Percentiles rank a stretch among this genome's conserved stretches.
These are phyloP conservation scores for Rugalucina vietnamica DNA, from an alignment of 2,888 invertebrate species.

Conservation along the genomic window DNA sequence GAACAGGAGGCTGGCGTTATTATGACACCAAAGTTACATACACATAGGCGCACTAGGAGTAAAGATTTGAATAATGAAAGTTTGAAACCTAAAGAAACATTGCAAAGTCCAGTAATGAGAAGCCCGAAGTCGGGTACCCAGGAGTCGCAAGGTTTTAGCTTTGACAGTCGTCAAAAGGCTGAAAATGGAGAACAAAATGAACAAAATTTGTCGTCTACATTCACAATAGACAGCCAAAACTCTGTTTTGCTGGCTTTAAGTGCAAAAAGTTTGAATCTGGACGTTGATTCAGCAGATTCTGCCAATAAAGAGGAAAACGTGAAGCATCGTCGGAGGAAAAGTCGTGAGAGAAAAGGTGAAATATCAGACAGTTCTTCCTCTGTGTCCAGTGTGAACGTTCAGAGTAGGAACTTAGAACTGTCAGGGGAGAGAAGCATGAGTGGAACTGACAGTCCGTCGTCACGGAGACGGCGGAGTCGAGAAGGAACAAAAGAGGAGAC, in stretches of 20 bases:
- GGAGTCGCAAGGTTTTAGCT: slow-evolving; percentile 63
- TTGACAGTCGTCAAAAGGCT: slow-evolving; percentile 45
- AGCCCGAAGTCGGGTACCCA: slow-evolving; percentile 50
- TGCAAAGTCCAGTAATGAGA: slow-evolving; percentile 47
- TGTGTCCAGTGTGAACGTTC: slow-evolving; percentile 59
- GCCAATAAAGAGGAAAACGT: slow-evolving; percentile 49
- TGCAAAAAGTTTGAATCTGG: slow-evolving; percentile 56
- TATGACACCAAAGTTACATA: slow-evolving; percentile 71
- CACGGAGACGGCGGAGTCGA: slow-evolving; percentile 64
- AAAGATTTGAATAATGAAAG: slow-evolving; percentile 57
- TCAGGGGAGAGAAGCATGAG: slow-evolving; percentile 48
- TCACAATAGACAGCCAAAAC: slow-evolving; percentile 72
- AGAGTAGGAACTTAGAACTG: slow-evolving; percentile 42
- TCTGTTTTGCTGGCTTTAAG: slow-evolving; percentile 70
- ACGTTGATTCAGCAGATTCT: slow-evolving; percentile 47
- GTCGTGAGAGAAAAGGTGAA: slow-evolving; percentile 59
- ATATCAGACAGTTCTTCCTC: slow-evolving; percentile 62
- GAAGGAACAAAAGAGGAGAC: slow-evolving; percentile 53
- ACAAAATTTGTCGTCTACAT: slow-evolving; percentile 72
- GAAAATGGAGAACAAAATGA: slow-evolving; percentile 47
- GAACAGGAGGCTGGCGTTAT: slow-evolving; percentile 63
- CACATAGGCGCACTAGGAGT: slow-evolving; percentile 67
- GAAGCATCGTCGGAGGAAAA: slow-evolving; percentile 65
- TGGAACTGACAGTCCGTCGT: slow-evolving; percentile 55
- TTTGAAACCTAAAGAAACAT: slow-evolving; percentile 58